Conservation (phyloP, 2,113 vertebrate genomes). For the Seriola rivoliana region DNA sequence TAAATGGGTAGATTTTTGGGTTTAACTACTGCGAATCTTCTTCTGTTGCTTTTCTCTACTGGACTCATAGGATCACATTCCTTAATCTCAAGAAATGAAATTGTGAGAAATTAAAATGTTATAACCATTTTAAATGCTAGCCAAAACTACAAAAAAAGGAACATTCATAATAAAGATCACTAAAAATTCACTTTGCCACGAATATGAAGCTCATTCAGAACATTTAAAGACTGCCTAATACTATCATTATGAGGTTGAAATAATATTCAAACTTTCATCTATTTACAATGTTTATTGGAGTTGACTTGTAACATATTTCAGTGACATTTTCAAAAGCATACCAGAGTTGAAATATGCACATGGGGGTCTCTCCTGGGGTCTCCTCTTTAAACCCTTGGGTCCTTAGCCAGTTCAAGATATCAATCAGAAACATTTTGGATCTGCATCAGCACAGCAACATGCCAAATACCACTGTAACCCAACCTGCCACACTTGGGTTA, state of each 20-base stretch:
- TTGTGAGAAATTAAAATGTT: background rate
- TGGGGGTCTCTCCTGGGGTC: slow-evolving; percentile 2
- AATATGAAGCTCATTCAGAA: background rate
- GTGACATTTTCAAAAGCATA: background rate
- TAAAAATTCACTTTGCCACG: background rate
- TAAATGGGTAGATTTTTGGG: no score
- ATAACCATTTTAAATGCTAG: background rate
- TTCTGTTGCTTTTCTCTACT: no score
- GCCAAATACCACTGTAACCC: slow-evolving; percentile 42
- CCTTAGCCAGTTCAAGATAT: slow-evolving; percentile 30
- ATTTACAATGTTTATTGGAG: background rate
- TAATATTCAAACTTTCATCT: no score
- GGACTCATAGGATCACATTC: background rate
- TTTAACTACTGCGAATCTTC: no score
- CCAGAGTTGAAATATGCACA: background rate
- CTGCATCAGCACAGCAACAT: slow-evolving; percentile 1
- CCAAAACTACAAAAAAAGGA: background rate
- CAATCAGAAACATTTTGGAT: slow-evolving; percentile 44
- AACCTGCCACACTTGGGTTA: slow-evolving; percentile 50
- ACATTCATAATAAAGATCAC: no score
- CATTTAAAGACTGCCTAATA: no score
- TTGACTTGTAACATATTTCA: background rate
- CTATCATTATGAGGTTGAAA: no score
- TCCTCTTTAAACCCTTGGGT: slow-evolving; percentile 13
- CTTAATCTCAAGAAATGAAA: background rate